A percentile compares a stretch with the other conserved stretches of the same genome.
phyloP scores from a whole-genome alignment of 2,113 vertebrate genomes.

The Setophaga kirtlandii region DNA sequence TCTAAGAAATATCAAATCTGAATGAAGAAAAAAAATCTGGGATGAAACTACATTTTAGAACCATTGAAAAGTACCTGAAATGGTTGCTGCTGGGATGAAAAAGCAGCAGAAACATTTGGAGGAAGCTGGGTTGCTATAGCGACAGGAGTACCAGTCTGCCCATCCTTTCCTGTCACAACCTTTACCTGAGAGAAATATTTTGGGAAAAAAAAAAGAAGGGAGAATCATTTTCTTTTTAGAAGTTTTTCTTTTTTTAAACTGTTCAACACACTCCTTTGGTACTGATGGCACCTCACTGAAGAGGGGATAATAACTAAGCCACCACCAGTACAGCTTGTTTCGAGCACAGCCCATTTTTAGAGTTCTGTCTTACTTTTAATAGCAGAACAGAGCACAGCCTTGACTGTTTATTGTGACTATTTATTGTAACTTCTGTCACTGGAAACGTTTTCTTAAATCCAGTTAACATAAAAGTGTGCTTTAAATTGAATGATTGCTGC shows the following conservation, averaged over 20 bases:
- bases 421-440: neutral
- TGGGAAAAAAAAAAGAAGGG: conserved; percentile 69
- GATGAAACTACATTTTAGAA: conserved; percentile 79
- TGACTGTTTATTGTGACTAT: neutral
- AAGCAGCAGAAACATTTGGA: conserved; percentile 94
- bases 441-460: neutral
- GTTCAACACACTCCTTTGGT: conserved; percentile 20
- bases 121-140: conserved; percentile 97
- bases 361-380: conserved; percentile 34
- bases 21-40: conserved; percentile 73
- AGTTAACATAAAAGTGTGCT: neutral
- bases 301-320: conserved; percentile 45
- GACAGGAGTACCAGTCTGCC: conserved; percentile 93
- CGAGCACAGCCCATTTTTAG: neutral
- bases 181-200: conserved; percentile 88
- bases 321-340: neutral
- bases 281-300: conserved; percentile 58
- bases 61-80: conserved; percentile 89
- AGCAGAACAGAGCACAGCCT: conserved; percentile 10
- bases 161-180: conserved; percentile 95
- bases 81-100: conserved; percentile 88
- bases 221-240: conserved; percentile 71
- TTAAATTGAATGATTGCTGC: conserved; percentile 41
- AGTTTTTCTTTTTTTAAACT: neutral
- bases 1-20: conserved; percentile 67